phyloP scores from a whole-genome alignment of 2,888 invertebrate genomes.

The Sisyra terminalis region DNA sequence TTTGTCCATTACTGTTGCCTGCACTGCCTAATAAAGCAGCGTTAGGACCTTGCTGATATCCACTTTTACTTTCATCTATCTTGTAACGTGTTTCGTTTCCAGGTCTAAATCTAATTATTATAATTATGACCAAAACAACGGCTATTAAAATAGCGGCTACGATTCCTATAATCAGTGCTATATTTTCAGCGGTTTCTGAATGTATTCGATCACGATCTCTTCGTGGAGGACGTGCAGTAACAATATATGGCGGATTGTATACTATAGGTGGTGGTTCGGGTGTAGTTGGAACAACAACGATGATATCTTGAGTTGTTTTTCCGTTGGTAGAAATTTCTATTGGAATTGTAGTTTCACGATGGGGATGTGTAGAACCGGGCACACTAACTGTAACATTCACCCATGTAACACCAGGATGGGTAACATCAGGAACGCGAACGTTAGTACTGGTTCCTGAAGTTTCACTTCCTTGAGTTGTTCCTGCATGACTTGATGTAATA shows the following conservation, averaged over 20 bases:
- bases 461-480: conserved; percentile 15
- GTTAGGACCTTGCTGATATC: conserved; percentile 61
- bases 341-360: conserved; percentile 8
- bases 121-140: conserved; percentile 74
- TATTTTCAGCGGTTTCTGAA: conserved; percentile 54
- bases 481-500: conserved; percentile 22
- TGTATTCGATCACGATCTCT: conserved; percentile 32
- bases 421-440: conserved; percentile 6
- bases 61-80: conserved; percentile 69
- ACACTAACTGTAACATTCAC: conserved; percentile 13
- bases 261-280: conserved; percentile 24
- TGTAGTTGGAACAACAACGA: conserved; percentile 16
- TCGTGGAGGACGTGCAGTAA: conserved; percentile 20
- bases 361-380: conserved; percentile 12
- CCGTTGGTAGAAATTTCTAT: conserved; percentile 10
- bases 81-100: conserved; percentile 84
- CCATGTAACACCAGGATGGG: conserved; percentile 8
- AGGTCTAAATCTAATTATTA: conserved; percentile 76
- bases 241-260: conserved; percentile 21
- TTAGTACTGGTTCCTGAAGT: conserved; percentile 4
- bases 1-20: conserved; percentile 28
- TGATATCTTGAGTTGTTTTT: conserved; percentile 15
- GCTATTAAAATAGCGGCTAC: conserved; percentile 84
- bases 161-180: conserved; percentile 69
- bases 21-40: conserved; percentile 55